Evolutionary conservation across 2,113 vertebrate species (phyloP), one percentile per base, ranked within the genome.

Genomic region (Canis aureus): DNA sequence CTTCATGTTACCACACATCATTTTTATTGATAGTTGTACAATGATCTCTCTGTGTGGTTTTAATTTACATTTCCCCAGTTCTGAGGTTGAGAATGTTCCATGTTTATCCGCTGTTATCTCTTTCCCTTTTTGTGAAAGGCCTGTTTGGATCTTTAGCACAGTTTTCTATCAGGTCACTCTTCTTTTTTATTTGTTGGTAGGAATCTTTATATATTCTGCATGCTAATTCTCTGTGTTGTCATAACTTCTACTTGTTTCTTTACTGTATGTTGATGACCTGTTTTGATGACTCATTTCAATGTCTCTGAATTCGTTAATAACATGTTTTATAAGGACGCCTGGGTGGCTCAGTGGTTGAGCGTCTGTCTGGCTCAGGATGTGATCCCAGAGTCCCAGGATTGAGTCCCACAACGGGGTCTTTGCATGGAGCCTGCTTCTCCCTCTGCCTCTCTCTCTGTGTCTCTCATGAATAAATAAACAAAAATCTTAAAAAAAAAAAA

Each of bases 211-310:
- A 27, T 85, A 92, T 92, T 86, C 69, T 82, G n/a, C 17, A n/a
- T 79, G 64, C 60, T 86, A 69, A 90, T 60, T 83, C 38, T 64
- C 88, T 79, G 23, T 57, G 67, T 38, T 87, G 8, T 81, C 66
- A 74, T 71, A 89, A 91, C 5, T 51, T 85, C 23, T 85, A 92
- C 25, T 64, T 97, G 32, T 92, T 96, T 89, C 59, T 78, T 78
- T 81, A 35, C 29, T 43, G 16, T 81, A 51, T 78, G 74, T 16
- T 78, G 25, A 78, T 78, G 74, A 29, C 74, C 49, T 78, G 25
- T 78, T 51, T 78, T 29, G n/a, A 92, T 53, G 80, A 66, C 6
- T 95, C 91, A 76, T 83, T 96, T 89, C 81, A 81, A 60, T 60
- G 8, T 89, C 35, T 64, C 29, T 85, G 64, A 82, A 87, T 49